Conservation (phyloP, 2,888 invertebrate species). For the Troides oblongomaculatus region DNA sequence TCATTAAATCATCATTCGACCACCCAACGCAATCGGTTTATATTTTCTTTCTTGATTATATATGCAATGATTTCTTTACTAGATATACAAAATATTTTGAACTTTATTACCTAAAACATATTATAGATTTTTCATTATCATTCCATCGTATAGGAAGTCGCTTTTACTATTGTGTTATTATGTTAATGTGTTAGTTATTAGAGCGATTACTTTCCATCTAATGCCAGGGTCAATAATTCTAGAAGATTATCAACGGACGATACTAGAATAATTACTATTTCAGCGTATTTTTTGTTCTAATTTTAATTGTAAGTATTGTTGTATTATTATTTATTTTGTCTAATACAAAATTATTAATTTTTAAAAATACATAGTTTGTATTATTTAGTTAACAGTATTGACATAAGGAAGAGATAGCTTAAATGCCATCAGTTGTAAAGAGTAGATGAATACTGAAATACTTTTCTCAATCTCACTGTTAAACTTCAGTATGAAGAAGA, state of each 20-base stretch:
- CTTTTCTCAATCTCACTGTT: too few relatives aligned
- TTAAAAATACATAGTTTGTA: too few relatives aligned
- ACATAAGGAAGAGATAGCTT: too few relatives aligned
- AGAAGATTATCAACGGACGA: not conserved
- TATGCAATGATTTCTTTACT: conserved; percentile 1
- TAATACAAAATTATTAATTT: too few relatives aligned
- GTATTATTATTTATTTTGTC: too few relatives aligned
- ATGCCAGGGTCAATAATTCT: not conserved
- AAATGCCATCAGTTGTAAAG: too few relatives aligned
- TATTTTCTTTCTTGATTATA: conserved; percentile 22
- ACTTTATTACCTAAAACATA: not conserved
- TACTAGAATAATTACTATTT: too few relatives aligned
- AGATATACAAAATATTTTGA: not conserved
- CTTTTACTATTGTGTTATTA: not conserved
- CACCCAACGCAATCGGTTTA: conserved; percentile 15
- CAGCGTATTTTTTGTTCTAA: too few relatives aligned
- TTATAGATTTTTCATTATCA: not conserved
- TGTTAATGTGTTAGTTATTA: not conserved
- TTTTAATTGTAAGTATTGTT: too few relatives aligned
- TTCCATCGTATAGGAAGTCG: not conserved
- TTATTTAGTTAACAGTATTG: too few relatives aligned
- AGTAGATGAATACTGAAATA: too few relatives aligned
- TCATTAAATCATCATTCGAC: conserved; percentile 4
- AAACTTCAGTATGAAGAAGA: too few relatives aligned
- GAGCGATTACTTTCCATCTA: not conserved